Conservation (phyloP, 92 coral and sea anemone species). For the Siderastrea radians region DNA sequence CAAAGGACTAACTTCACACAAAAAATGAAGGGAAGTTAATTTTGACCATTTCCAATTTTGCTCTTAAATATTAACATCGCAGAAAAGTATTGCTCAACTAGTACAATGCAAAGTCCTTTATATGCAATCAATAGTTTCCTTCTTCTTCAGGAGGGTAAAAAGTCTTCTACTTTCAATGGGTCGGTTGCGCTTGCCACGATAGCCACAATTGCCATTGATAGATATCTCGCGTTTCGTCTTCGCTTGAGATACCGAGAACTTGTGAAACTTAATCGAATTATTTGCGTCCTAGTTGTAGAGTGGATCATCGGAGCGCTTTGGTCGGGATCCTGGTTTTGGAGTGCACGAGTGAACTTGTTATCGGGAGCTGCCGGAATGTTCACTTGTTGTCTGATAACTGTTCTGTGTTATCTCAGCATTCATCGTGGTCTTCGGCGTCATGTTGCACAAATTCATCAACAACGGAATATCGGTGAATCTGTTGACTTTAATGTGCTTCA, state of each 20-base stretch:
- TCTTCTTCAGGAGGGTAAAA: too few relatives aligned
- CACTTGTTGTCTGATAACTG: neutral
- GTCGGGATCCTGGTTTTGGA: too few relatives aligned
- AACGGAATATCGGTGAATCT: neutral
- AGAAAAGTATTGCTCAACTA: too few relatives aligned
- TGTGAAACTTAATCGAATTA: constrained; percentile 3
- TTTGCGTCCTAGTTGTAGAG: neutral
- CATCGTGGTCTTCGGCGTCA: neutral
- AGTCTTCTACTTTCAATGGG: neutral
- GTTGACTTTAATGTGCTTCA: constrained; percentile 2
- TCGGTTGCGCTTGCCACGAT: neutral
- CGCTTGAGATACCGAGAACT: constrained; percentile 20
- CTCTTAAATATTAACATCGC: too few relatives aligned
- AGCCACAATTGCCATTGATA: constrained; percentile 5
- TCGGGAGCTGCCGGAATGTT: constrained; percentile 3
- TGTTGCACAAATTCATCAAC: neutral
- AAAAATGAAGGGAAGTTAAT: too few relatives aligned
- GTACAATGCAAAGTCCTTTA: too few relatives aligned
- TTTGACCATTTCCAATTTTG: too few relatives aligned
- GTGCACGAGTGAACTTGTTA: neutral
- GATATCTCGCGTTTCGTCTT: constrained; percentile 15
- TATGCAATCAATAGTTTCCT: too few relatives aligned
- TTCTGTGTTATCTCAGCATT: too few relatives aligned
- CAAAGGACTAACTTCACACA: too few relatives aligned
- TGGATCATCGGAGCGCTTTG: neutral